These are phyloP conservation scores for Volucella inflata DNA, from an alignment of 2,888 invertebrate genomes.

Conservation along the genomic window DNA sequence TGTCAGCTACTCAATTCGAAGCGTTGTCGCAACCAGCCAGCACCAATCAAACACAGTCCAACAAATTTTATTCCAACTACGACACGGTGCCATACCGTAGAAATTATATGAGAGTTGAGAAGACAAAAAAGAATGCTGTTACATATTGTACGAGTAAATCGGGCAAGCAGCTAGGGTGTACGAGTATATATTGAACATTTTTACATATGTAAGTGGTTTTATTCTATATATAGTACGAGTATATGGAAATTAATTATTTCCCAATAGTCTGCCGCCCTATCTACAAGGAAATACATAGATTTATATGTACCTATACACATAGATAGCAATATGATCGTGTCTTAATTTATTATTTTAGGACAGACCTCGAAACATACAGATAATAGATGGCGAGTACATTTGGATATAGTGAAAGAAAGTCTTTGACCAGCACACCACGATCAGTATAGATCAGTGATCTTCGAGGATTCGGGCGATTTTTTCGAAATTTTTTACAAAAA, in stretches of 20 bases:
- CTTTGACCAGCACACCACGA: too few relatives aligned
- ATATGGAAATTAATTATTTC: constrained; percentile 35
- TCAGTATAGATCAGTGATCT: too few relatives aligned
- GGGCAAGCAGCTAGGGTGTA: background rate
- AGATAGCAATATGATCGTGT: background rate
- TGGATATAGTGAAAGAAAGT: background rate
- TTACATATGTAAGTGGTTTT: constrained; percentile 31
- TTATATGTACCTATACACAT: too few relatives aligned
- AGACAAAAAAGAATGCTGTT: constrained; percentile 27
- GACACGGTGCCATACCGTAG: constrained; percentile 52
- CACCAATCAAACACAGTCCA: constrained; percentile 65
- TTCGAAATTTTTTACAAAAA: too few relatives aligned
- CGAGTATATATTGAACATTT: background rate
- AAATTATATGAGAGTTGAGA: constrained; percentile 22
- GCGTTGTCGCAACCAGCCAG: constrained; percentile 39
- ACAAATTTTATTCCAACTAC: constrained; percentile 65
- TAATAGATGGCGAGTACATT: constrained; percentile 6
- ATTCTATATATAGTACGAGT: constrained; percentile 4
- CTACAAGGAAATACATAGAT: background rate
- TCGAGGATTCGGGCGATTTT: too few relatives aligned
- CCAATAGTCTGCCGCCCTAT: constrained; percentile 18
- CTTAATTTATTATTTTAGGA: constrained; percentile 25
- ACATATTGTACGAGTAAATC: constrained; percentile 8
- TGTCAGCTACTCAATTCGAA: constrained; percentile 50
- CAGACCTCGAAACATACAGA: background rate